phyloP scores from a whole-genome alignment of 2,797 vertebrate species.

The Scolopax bukidnonensis region DNA sequence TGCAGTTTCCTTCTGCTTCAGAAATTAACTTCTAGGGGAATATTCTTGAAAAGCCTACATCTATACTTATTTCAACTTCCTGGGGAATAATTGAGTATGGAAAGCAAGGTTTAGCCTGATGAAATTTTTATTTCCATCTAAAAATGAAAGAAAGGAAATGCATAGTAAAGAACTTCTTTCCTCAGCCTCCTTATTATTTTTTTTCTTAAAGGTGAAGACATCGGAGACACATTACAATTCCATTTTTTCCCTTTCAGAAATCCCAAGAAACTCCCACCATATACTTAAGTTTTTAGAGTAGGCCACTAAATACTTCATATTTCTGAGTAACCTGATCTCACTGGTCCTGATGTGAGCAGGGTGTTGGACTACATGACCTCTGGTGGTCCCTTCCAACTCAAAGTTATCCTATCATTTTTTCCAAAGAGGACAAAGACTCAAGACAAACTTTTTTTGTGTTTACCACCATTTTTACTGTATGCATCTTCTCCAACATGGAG shows the following conservation, averaged over 20 bases:
- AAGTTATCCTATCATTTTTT: neutral
- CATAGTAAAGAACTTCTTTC: neutral
- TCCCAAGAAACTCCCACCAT: neutral
- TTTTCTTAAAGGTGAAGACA: neutral
- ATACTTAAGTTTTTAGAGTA: neutral
- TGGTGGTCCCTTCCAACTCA: neutral
- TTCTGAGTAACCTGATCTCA: neutral
- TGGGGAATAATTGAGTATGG: constrained; percentile 33
- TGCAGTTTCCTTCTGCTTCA: constrained; percentile 8
- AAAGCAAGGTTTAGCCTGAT: constrained; percentile 42
- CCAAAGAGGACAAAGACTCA: neutral
- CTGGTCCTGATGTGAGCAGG: neutral
- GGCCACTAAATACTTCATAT: neutral
- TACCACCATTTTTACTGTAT: neutral
- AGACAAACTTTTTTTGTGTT: neutral
- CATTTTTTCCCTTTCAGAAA: neutral
- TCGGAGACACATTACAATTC: neutral
- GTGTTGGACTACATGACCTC: neutral
- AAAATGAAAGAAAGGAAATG: constrained; percentile 46
- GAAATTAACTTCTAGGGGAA: constrained; percentile 29
- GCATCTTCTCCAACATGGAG: neutral
- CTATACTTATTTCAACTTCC: constrained; percentile 43
- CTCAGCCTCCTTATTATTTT: neutral
- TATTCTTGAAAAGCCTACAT: constrained; percentile 33
- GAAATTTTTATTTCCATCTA: constrained; percentile 54